phyloP scores from a whole-genome alignment of 2,797 vertebrate genomes.

The Miichthys miiuy region DNA sequence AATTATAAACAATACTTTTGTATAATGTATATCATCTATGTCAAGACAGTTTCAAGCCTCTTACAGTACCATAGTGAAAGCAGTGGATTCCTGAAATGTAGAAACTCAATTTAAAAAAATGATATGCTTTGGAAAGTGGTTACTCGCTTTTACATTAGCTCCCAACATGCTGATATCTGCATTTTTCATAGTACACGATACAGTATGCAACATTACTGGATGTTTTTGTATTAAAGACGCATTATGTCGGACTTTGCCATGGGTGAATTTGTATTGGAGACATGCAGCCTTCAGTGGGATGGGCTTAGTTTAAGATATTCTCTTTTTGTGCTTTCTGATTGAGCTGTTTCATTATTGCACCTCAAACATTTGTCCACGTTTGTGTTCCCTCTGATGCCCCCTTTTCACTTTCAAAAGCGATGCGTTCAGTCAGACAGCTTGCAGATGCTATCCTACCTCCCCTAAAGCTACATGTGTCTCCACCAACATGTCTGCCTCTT shows the following conservation, averaged over 20 bases:
- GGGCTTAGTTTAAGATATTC: slow-evolving; percentile 18
- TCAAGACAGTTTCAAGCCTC: background rate
- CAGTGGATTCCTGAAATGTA: background rate
- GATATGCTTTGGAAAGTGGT: background rate
- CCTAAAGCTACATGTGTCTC: slow-evolving; percentile 55
- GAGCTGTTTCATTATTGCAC: slow-evolving; percentile 42
- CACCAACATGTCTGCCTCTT: slow-evolving; percentile 45
- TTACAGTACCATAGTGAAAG: background rate
- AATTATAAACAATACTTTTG: background rate
- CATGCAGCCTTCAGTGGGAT: background rate
- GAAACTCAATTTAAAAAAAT: background rate
- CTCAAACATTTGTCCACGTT: slow-evolving; percentile 14
- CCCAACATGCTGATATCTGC: background rate
- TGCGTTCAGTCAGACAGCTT: slow-evolving; percentile 46
- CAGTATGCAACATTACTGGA: background rate
- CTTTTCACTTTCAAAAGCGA: slow-evolving; percentile 23
- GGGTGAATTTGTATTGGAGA: background rate
- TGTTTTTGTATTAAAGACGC: background rate
- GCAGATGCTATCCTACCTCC: slow-evolving; percentile 58
- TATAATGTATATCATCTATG: background rate
- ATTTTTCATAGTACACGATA: background rate
- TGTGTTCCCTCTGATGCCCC: slow-evolving; percentile 25
- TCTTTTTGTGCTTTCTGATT: slow-evolving; percentile 42
- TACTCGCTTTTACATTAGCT: background rate
- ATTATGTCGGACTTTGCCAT: background rate